A percentile compares a stretch with the other conserved stretches of the same genome.
phyloP scores from a whole-genome alignment of 1,140 invertebrate genomes.

The Megalonaias nervosa region DNA sequence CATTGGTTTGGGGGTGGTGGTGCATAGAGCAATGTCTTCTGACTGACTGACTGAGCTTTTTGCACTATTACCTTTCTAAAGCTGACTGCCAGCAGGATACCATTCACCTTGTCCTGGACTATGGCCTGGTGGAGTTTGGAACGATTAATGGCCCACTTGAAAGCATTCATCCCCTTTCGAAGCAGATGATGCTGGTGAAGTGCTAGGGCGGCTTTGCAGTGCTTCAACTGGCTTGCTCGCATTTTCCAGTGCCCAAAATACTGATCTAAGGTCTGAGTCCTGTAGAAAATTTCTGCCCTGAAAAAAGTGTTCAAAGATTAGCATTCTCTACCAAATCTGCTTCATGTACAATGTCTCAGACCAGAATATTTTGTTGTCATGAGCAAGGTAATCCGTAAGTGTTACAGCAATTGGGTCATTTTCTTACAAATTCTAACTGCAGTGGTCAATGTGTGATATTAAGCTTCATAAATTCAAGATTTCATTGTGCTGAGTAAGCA shows the following conservation, averaged over 20 bases:
- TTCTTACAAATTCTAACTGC: too few relatives aligned
- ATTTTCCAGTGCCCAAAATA: conserved; percentile 39
- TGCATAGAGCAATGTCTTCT: background rate
- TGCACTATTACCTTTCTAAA: conserved; percentile 38
- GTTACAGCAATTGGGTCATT: too few relatives aligned
- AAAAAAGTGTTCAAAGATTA: background rate
- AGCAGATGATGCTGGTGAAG: conserved; percentile 39
- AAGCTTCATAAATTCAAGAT: too few relatives aligned
- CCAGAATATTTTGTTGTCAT: too few relatives aligned
- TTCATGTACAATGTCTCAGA: background rate
- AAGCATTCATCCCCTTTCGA: conserved; percentile 49
- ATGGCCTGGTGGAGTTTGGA: conserved; percentile 45
- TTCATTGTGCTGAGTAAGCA: too few relatives aligned
- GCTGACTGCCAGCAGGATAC: conserved; percentile 22
- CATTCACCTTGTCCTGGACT: conserved; percentile 39
- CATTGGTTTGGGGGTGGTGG: background rate
- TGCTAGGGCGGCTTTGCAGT: conserved; percentile 22
- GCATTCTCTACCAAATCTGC: background rate
- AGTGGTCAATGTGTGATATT: too few relatives aligned
- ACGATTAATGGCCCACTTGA: conserved; percentile 49
- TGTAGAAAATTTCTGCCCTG: conserved; percentile 46
- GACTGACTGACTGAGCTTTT: background rate
- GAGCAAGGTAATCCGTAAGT: too few relatives aligned
- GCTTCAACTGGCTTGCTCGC: conserved; percentile 10
- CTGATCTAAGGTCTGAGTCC: conserved; percentile 16